Base-by-base conservation (phyloP, 1,140 invertebrate genomes). In the Dendrolimus kikuchii region DNA sequence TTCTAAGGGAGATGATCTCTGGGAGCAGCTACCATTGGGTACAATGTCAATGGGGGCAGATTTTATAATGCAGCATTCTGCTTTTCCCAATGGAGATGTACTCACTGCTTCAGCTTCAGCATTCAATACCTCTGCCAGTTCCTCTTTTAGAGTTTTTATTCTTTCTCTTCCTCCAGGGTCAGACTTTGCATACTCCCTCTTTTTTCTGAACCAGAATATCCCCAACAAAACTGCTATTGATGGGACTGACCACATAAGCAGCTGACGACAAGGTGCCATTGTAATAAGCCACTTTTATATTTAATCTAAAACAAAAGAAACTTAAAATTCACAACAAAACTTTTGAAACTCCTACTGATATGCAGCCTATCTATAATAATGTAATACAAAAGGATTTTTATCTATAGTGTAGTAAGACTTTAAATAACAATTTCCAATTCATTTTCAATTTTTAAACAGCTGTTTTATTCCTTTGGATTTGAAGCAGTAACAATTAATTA, bases 171-270 rank as follows among this genome's bases (percentile, higher is more conserved):
- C 85, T 60, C 87, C 86, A 55, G 87, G 86, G 86, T 88, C 87
- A 87, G 83, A 86, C 77, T 86, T 88, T 64, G 83, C 80, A 71
- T 79, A 85, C 62, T 83, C 83, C 77, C 88, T 88, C 81, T 89
- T 90, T 84, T 88, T 89, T 85, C 87, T 89, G 88, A 89, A 91
- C 90, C 90, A 91, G 68, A 90, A 90, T 73, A 90, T 90, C 63
- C 89, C 89, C 67, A 91, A 81, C 59, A 91, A 78, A 59, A 90
- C 85, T 59, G 89, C 89, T 77, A 91, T 85, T 57, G 90, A 89
- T 68, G 90, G 89, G 46, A 90, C 84, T 59, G 88, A 89, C 88
- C 88, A 90, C 76, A 89, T 88, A 77, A 91, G 80, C 63, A 91
- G 71, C 69, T 90, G 89, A 73, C 89, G 89, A 82, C 87, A 88